phyloP scores from a whole-genome alignment of 2,113 vertebrate species.

The Nycticorax nycticorax region DNA sequence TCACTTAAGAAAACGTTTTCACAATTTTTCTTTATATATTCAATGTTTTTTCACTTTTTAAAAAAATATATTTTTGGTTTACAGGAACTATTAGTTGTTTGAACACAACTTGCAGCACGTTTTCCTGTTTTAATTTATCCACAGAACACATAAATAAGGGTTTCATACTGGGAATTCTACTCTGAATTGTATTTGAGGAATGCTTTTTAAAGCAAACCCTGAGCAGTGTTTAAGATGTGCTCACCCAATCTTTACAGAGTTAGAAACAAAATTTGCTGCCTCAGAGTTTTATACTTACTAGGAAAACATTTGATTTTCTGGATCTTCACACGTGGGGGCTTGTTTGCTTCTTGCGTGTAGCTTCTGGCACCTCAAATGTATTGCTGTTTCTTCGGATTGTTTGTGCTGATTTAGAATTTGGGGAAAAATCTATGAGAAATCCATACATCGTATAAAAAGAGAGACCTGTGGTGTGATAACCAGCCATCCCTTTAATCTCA shows the following conservation, averaged over 20 bases:
- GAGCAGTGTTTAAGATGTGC: conserved; percentile 48
- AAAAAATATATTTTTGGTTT: neutral
- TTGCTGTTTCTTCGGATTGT: neutral
- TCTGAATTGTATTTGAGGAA: conserved; percentile 54
- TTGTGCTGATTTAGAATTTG: neutral
- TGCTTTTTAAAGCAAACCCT: conserved; percentile 39
- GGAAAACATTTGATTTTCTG: neutral
- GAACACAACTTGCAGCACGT: conserved; percentile 63
- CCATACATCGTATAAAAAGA: neutral
- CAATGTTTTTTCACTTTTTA: neutral
- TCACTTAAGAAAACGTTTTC: neutral
- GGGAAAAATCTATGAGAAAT: neutral
- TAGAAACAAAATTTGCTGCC: neutral
- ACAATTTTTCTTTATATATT: no score
- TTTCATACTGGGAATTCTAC: conserved; percentile 1
- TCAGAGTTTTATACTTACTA: neutral
- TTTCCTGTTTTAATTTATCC: conserved; percentile 63
- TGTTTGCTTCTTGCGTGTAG: neutral
- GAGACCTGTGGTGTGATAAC: neutral
- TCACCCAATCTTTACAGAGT: conserved; percentile 35
- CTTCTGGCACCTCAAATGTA: neutral
- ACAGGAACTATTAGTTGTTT: conserved; percentile 48
- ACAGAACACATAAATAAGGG: conserved; percentile 55
- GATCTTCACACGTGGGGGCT: neutral
- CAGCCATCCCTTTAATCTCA: neutral